Conservation (phyloP, 1,140 invertebrate genomes). For the Drosophila tristis region DNA sequence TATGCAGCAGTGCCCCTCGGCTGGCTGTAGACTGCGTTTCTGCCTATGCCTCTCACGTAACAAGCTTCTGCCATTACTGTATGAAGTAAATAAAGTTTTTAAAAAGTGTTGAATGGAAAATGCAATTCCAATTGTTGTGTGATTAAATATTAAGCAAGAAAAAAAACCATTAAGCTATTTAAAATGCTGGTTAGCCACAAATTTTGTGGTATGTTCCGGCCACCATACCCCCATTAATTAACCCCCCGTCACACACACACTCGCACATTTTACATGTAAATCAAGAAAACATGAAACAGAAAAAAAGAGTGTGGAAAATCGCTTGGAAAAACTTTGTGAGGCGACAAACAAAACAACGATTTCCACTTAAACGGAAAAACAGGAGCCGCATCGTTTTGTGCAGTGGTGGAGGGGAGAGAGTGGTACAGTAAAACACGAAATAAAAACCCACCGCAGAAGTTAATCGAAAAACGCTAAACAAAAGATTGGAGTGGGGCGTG, state of each 20-base stretch:
- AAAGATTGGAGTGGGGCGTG: constrained; percentile 43
- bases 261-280: background rate
- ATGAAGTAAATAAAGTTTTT: constrained; percentile 8
- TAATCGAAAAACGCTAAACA: constrained; percentile 82
- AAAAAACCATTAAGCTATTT: constrained; percentile 68
- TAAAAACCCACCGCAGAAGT: constrained; percentile 72
- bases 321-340: constrained; percentile 73
- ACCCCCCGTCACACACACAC: constrained; percentile 30
- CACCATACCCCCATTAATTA: constrained; percentile 54
- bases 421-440: constrained; percentile 45
- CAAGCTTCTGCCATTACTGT: background rate
- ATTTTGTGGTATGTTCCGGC: too few species aligned
- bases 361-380: constrained; percentile 74
- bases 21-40: too few species aligned
- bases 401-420: background rate
- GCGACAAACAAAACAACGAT: constrained; percentile 80
- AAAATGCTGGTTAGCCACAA: constrained; percentile 38
- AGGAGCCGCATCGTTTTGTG: constrained; percentile 34
- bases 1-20: too few species aligned
- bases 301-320: constrained; percentile 61
- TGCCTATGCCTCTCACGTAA: too few species aligned
- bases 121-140: constrained; percentile 12
- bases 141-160: constrained; percentile 50
- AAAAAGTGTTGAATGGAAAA: constrained; percentile 29
- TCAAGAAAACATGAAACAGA: too few species aligned